Evolutionary conservation across 1,140 invertebrate genomes (phyloP).

Genomic region (Drosophila burlai): DNA sequence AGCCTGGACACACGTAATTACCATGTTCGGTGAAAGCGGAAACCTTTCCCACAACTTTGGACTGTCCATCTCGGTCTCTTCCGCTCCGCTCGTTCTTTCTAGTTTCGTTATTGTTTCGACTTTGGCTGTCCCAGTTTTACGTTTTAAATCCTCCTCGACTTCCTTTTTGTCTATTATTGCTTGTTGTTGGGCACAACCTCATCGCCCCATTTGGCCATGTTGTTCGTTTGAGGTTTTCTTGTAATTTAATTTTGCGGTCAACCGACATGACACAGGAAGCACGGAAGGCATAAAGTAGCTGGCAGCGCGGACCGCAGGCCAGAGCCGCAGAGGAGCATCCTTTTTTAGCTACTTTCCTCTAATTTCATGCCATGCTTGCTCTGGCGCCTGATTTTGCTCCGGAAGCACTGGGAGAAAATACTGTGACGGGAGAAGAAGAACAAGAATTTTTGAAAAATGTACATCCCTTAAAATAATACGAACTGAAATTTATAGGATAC

Average conservation of each 20-base stretch:
- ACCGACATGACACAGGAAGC: conserved; percentile 72
- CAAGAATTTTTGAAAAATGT: no score
- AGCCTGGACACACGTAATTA: conserved; percentile 68
- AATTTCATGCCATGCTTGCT: conserved; percentile 43
- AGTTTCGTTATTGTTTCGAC: conserved; percentile 54
- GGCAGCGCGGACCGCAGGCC: conserved; percentile 31
- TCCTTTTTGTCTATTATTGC: conserved; percentile 29
- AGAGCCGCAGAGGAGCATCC: conserved; percentile 37
- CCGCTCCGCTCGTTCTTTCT: conserved; percentile 11
- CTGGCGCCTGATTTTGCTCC: conserved; percentile 16
- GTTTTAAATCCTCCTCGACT: conserved; percentile 21
- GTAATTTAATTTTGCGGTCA: conserved; percentile 82
- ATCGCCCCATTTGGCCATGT: conserved; percentile 62
- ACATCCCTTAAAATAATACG: no score
- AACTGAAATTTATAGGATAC: no score
- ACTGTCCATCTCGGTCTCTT: conserved; percentile 25
- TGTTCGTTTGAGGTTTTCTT: conserved; percentile 65
- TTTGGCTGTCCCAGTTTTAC: conserved; percentile 46
- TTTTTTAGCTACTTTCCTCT: conserved; percentile 50
- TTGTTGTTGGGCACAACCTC: conserved; percentile 50
- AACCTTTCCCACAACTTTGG: conserved; percentile 64
- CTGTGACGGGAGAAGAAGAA: no score
- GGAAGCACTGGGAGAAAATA: conserved; percentile 4
- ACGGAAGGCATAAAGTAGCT: conserved; percentile 52
- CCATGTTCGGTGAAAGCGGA: conserved; percentile 56